Evolutionary conservation across 2,888 invertebrate genomes (phyloP).

Genomic region (Leucophenga maculata): DNA sequence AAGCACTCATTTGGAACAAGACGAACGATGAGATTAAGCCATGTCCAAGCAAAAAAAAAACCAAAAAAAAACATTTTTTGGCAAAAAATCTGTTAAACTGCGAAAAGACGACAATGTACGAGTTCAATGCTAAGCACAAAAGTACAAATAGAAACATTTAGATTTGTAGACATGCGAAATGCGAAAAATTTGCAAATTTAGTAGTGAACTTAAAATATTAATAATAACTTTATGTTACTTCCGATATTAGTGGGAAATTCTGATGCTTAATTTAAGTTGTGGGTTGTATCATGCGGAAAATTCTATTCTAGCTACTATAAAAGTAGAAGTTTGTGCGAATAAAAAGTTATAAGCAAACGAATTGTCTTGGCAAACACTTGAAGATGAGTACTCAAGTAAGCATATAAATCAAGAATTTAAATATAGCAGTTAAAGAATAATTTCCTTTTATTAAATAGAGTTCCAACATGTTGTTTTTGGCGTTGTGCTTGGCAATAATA

Average conservation of each 20-base stretch:
- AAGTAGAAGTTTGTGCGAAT: slow-evolving; percentile 20
- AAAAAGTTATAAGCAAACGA: not conserved
- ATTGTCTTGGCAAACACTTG: not conserved
- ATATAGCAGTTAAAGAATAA: not conserved
- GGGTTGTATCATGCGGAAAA: slow-evolving; percentile 21
- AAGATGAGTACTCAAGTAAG: not conserved
- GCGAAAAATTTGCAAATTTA: slow-evolving; percentile 8
- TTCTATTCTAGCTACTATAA: slow-evolving; percentile 19
- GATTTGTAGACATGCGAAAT: slow-evolving; percentile 10
- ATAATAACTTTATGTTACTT: slow-evolving; percentile 14
- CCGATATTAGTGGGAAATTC: slow-evolving; percentile 14
- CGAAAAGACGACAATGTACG: slow-evolving; percentile 41
- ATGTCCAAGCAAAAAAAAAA: slow-evolving; percentile 12
- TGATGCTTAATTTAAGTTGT: not conserved
- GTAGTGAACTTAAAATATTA: not conserved
- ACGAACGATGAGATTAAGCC: not conserved
- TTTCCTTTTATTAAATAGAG: not conserved
- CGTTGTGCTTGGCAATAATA: slow-evolving; percentile 31
- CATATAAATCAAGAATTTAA: not conserved
- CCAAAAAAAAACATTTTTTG: not conserved
- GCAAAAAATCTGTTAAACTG: not conserved
- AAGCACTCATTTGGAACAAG: slow-evolving; percentile 35
- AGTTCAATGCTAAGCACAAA: slow-evolving; percentile 45
- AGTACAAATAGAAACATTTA: slow-evolving; percentile 3
- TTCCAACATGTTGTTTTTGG: slow-evolving; percentile 5